Evolutionary conservation across 2,113 vertebrate genomes (phyloP), one percentile per base, ranked within the genome.

Genomic region (Oenanthe oenanthe): DNA sequence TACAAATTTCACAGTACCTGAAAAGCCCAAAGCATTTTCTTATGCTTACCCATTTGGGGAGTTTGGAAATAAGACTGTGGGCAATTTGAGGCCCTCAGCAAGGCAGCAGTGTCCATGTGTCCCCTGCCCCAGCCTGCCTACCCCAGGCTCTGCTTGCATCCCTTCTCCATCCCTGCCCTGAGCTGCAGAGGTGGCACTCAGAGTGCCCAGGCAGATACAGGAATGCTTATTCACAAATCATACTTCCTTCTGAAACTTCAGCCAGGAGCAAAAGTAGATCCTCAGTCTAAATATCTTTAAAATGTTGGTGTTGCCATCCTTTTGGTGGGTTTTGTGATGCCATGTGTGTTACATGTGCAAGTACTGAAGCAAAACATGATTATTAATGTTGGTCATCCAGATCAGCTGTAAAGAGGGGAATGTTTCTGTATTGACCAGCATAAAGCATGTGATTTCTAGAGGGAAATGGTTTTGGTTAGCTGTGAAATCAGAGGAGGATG

Each of bases 41-140:
- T 40, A 17, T 36, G 25, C 34, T 70, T 78, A 5, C 16, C 12
- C 21, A 47, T 50, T 18, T 36, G 20, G 6, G 28, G 50, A 34
- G 34, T 38, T 92, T 92, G 73, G 47, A 54, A 81, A 58, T 38
- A 6, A 54, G 17, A 6, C 7, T 57, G 43, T 17, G 47, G 40
- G 36, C 36, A 11, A 1, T 47, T 36, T 21, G 36, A 45, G 29
- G 5, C 38, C 6, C 17, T 88, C 34, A n/a, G 18, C 21, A 45
- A 50, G 38, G 22, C 8, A 45, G 0, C 0, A 4, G 28, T 74
- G 34, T 36, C 12, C 1, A 0, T 7, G 25, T 78, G 21, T 24
- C 22, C 34, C 34, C 54, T 47, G 43, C 22, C 76, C 65, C 63
- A 67, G 43, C 28, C 34, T 61, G 57, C 32, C 45, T 12, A 4